phyloP scores from a whole-genome alignment of 2,888 invertebrate species.

The Troilus luridus region DNA sequence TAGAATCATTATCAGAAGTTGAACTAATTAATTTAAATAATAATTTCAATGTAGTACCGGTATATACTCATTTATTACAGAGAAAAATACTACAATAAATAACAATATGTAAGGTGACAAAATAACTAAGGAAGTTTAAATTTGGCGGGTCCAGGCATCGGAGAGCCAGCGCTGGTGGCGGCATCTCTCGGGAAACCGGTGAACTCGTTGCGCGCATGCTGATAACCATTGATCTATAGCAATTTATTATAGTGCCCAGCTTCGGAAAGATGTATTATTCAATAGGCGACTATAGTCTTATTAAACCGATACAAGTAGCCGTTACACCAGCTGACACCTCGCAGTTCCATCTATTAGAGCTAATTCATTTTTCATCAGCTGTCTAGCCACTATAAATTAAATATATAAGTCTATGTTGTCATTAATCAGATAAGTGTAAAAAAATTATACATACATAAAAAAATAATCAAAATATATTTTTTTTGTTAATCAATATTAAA shows the following conservation, averaged over 20 bases:
- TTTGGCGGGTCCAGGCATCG: neutral
- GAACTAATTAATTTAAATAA: too few relatives aligned
- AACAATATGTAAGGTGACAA: neutral
- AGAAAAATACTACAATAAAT: too few relatives aligned
- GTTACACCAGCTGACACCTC: neutral
- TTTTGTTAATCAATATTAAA: neutral
- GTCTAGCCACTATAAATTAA: neutral
- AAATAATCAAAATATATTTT: too few relatives aligned
- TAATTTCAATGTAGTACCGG: too few relatives aligned
- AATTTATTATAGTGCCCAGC: conserved; percentile 19
- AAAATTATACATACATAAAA: neutral
- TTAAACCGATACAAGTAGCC: conserved; percentile 27
- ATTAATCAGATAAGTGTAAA: neutral
- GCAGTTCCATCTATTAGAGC: neutral
- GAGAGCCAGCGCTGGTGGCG: neutral
- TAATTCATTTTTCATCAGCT: conserved; percentile 23
- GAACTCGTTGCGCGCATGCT: conserved; percentile 42
- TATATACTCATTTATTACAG: too few relatives aligned
- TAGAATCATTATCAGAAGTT: too few relatives aligned
- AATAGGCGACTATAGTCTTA: conserved; percentile 45
- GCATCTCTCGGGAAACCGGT: conserved; percentile 14
- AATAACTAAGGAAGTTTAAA: neutral
- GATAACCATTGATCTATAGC: conserved; percentile 4
- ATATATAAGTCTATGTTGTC: neutral
- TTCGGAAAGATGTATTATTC: conserved; percentile 38